phyloP scores from a whole-genome alignment of 1,140 invertebrate genomes.

The Matsumurasca onukii region DNA sequence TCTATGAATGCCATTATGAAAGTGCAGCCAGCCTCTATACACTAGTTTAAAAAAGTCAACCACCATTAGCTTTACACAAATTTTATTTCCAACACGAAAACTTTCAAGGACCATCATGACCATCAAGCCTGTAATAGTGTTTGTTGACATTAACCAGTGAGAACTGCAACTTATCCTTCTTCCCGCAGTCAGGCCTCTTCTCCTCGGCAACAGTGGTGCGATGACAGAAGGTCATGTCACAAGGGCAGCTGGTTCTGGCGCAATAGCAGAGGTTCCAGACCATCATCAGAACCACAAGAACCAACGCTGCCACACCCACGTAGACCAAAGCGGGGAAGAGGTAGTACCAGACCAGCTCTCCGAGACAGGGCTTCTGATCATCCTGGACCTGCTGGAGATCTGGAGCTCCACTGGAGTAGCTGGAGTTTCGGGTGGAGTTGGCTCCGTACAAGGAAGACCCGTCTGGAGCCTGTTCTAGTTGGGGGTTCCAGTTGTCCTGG shows the following conservation, averaged over 20 bases:
- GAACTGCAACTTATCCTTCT: conserved; percentile 9
- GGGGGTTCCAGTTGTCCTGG: too few species aligned
- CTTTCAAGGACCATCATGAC: not conserved
- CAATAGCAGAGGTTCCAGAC: not conserved
- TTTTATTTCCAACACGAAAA: too few species aligned
- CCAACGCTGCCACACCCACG: not conserved
- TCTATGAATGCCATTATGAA: too few species aligned
- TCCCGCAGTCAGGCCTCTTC: conserved; percentile 8
- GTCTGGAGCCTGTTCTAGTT: too few species aligned
- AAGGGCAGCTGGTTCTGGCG: not conserved
- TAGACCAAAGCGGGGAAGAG: not conserved
- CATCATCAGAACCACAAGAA: not conserved
- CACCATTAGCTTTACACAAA: too few species aligned
- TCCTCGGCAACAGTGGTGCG: conserved; percentile 14
- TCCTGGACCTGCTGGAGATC: too few species aligned
- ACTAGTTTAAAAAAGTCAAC: too few species aligned
- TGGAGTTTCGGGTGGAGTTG: too few species aligned
- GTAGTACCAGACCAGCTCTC: not conserved
- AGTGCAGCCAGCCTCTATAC: too few species aligned
- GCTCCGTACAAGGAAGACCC: too few species aligned
- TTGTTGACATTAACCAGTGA: conserved; percentile 13
- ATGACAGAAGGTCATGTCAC: not conserved
- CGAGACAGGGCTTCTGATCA: too few species aligned
- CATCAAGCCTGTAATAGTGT: conserved; percentile 15
- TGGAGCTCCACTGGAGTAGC: too few species aligned